Evolutionary conservation across 2,888 invertebrate genomes (phyloP), one percentile per base, ranked within the genome.

Genomic region (Drosophila ochracea): DNA sequence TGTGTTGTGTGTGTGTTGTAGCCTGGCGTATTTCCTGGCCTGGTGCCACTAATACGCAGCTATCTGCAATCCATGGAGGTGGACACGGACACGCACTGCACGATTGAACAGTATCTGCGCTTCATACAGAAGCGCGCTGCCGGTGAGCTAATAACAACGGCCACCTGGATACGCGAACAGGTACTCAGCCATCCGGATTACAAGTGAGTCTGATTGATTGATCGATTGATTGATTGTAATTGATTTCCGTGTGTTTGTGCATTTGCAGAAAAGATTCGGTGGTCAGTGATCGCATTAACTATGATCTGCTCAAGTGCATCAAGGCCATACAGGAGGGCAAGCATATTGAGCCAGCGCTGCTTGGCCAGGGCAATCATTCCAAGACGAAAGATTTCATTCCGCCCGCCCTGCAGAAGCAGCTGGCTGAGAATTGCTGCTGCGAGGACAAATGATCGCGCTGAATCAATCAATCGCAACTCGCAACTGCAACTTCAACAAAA

Each of bases 41-140:
- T 99, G 86, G 96, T 99, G 80, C 97, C 99, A 5, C 94, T 99
- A 84, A 98, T 99, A 75, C 97, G 98, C 92, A 97, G 97, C 88
- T 99, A 98, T 94, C 94, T 99, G 87, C 97, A 97, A 80, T 97
- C 97, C 72, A 98, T 99, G 96, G 99, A 99, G 93, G 97, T 99
- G 59, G 99, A 99, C 94, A 98, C 99, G 3, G 99, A 99, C 93
- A 99, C 99, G 49, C 97, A 98, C 93, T 99, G 99, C 94, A 98
- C 98, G 11, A 97, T 99, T 90, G 97, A 97, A 93, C 98, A 99
- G 94, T 99, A 99, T 94, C 95, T 99, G 78, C 97, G 97, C 91
- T 95, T 99, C 75, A 99, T 99, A 92, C 96, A 97, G 92, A 95
- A 96, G 68, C 95, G 97, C 88, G 97, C 98, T 9, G 95, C 97